Conservation (phyloP, 2,113 vertebrate genomes). For the Epinephelus cyanopodus region DNA sequence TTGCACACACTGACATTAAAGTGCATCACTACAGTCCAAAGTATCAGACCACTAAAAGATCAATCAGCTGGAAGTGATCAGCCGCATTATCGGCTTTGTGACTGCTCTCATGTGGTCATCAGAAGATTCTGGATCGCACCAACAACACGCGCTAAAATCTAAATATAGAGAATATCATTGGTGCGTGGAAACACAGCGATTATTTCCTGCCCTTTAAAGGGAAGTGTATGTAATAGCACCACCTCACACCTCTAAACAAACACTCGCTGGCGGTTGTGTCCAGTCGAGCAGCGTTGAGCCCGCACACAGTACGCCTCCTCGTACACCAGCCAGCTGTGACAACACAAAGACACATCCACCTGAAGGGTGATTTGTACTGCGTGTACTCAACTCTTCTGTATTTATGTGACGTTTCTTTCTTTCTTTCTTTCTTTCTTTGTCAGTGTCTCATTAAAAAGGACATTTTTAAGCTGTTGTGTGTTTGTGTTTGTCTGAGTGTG, state of each 20-base stretch:
- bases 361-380: slow-evolving; percentile 14
- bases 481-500: slow-evolving; percentile 10
- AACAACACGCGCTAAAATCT: slow-evolving; percentile 30
- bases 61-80: background rate
- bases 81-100: background rate
- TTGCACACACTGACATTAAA: background rate
- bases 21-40: slow-evolving; percentile 27
- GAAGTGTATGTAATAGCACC: slow-evolving; percentile 16
- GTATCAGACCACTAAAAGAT: background rate
- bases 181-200: slow-evolving; percentile 1
- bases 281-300: slow-evolving; percentile 17
- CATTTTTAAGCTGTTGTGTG: slow-evolving; percentile 1
- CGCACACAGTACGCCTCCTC: slow-evolving; percentile 18
- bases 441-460: slow-evolving; percentile 17
- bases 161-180: slow-evolving; percentile 38
- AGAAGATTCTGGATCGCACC: background rate
- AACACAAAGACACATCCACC: slow-evolving; percentile 30
- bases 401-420: slow-evolving; percentile 20
- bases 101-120: slow-evolving; percentile 12
- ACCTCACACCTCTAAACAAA: slow-evolving; percentile 41
- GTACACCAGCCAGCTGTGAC: slow-evolving; percentile 42
- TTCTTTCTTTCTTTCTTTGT: background rate
- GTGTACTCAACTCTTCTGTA: slow-evolving; percentile 11
- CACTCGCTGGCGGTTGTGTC: slow-evolving; percentile 4
- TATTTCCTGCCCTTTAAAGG: slow-evolving; percentile 47